Evolutionary conservation across 2,113 vertebrate species (phyloP).

Genomic region (Chitala chitala): DNA sequence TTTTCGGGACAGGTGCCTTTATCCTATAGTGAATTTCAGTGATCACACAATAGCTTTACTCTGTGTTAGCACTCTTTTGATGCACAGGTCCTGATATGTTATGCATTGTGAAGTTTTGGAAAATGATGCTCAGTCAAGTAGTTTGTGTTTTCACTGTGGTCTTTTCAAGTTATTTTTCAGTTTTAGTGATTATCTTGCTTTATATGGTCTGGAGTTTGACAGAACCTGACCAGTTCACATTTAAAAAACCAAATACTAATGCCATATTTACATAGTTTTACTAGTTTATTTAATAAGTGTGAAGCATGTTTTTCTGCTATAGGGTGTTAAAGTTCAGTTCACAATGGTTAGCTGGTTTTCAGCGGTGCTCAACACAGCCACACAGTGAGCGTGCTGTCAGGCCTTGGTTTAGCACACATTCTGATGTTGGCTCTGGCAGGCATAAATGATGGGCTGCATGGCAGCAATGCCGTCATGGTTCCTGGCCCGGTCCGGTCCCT

Average conservation of each 20-base stretch:
- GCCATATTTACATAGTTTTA: background rate
- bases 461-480: background rate
- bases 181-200: too few species aligned
- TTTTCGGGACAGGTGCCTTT: background rate
- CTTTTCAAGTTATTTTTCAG: too few species aligned
- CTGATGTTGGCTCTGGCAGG: background rate
- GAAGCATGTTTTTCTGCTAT: background rate
- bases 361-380: background rate
- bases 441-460: background rate
- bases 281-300: too few species aligned
- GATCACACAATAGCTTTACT: background rate
- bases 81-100: background rate
- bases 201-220: too few species aligned
- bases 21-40: background rate
- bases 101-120: too few species aligned
- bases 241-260: background rate
- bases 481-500: background rate
- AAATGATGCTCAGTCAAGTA: too few species aligned
- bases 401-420: background rate
- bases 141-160: too few species aligned
- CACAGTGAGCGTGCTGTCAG: background rate
- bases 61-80: background rate
- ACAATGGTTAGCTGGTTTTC: background rate
- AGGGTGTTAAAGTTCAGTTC: background rate
- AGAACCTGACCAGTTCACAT: background rate